A percentile compares a stretch with the other conserved stretches of the same genome.
Evolutionary conservation across 1,140 invertebrate genomes (phyloP).

Genomic region (Drosophila busckii): DNA sequence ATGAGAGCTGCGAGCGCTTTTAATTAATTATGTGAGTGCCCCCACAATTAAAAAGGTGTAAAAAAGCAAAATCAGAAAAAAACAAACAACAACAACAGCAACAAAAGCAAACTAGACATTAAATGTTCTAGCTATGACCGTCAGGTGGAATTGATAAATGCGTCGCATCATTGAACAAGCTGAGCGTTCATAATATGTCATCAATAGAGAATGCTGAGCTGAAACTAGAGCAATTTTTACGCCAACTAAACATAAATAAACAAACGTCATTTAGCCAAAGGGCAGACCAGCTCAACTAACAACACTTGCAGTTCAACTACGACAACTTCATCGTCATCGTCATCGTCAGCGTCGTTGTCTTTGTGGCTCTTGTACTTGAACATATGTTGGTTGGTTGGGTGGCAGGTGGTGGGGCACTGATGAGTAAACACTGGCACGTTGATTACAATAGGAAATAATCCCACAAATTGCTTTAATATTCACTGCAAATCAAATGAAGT

Average conservation of each 20-base stretch:
- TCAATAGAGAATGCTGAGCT: no score
- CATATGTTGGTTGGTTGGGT: slow-evolving; percentile 42
- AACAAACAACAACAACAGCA: slow-evolving; percentile 5
- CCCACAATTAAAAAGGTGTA: slow-evolving; percentile 57
- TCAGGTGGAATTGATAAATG: slow-evolving; percentile 28
- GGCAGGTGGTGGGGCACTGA: slow-evolving; percentile 16
- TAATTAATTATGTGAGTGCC: slow-evolving; percentile 57
- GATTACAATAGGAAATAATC: slow-evolving; percentile 78
- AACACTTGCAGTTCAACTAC: slow-evolving; percentile 13
- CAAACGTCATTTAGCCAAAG: slow-evolving; percentile 42
- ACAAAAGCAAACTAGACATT: no score
- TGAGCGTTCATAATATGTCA: background rate
- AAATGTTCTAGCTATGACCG: slow-evolving; percentile 30
- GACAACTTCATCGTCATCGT: slow-evolving; percentile 17
- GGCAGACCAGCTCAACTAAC: slow-evolving; percentile 21
- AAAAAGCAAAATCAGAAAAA: slow-evolving; percentile 24
- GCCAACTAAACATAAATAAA: slow-evolving; percentile 38
- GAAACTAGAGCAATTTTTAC: slow-evolving; percentile 74
- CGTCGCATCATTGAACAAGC: slow-evolving; percentile 32
- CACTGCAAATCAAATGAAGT: slow-evolving; percentile 78
- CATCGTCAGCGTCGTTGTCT: slow-evolving; percentile 1
- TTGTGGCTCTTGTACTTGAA: slow-evolving; percentile 50
- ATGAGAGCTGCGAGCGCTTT: slow-evolving; percentile 72
- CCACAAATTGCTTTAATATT: slow-evolving; percentile 78
- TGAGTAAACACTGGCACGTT: slow-evolving; percentile 44